A percentile compares a stretch with the other conserved stretches of the same genome.
These are phyloP conservation scores for Bombus difficillimus DNA, from an alignment of 1,140 invertebrate species.

Conservation along the genomic window DNA sequence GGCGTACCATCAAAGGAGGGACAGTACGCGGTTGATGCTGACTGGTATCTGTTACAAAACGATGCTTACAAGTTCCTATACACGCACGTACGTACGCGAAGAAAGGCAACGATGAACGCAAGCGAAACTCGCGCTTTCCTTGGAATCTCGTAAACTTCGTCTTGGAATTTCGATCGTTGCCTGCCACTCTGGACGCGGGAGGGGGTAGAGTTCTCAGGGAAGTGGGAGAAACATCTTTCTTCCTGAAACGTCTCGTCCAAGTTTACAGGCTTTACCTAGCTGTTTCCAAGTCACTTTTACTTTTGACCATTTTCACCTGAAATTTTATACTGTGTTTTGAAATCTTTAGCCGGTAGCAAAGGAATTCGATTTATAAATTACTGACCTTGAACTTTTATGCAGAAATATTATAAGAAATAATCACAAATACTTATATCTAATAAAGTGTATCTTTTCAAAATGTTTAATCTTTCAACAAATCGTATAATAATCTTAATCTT, in stretches of 20 bases:
- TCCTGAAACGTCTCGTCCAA: conserved; percentile 29
- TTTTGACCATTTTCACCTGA: conserved; percentile 10
- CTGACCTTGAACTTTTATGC: not conserved
- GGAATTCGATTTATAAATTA: too few species aligned
- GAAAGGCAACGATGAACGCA: conserved; percentile 26
- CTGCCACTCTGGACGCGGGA: not conserved
- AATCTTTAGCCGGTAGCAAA: too few species aligned
- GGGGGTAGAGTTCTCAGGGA: not conserved
- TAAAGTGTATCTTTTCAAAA: not conserved
- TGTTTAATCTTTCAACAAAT: too few species aligned
- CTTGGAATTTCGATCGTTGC: conserved; percentile 47
- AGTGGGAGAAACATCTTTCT: conserved; percentile 31
- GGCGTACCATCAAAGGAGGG: conserved; percentile 53
- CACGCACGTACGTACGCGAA: conserved; percentile 16
- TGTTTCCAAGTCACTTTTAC: conserved; percentile 45
- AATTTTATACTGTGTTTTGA: not conserved
- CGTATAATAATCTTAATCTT: not conserved
- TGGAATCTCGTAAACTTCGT: conserved; percentile 46
- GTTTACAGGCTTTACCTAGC: conserved; percentile 23
- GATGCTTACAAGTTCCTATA: conserved; percentile 41
- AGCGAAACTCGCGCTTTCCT: conserved; percentile 42
- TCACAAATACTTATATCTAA: not conserved
- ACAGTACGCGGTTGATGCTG: conserved; percentile 60
- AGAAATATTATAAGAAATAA: not conserved
- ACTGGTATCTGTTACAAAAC: conserved; percentile 53